A percentile compares a stretch with the other conserved stretches of the same genome.
Evolutionary conservation across 2,888 invertebrate genomes (phyloP).

Genomic region (Drosophila mimica): DNA sequence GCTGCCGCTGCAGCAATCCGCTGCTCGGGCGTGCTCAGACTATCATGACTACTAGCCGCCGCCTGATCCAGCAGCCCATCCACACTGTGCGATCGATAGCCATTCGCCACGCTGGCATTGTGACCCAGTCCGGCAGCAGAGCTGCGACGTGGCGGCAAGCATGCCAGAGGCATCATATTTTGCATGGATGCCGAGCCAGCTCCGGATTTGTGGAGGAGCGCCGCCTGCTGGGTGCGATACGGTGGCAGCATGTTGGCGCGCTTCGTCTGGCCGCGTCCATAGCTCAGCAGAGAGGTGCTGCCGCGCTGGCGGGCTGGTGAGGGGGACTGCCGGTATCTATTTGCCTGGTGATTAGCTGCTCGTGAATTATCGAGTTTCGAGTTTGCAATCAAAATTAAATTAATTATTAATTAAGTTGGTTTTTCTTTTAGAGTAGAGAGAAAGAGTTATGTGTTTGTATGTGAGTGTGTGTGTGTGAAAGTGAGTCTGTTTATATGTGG

Average conservation of each 20-base stretch:
- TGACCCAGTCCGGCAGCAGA: conserved; percentile 81
- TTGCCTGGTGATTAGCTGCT: conserved; percentile 85
- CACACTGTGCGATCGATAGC: conserved; percentile 87
- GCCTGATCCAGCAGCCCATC: conserved; percentile 87
- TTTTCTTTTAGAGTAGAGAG: conserved; percentile 25
- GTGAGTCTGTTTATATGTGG: conserved; percentile 4
- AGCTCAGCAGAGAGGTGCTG: conserved; percentile 69
- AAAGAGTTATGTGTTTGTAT: conserved; percentile 29
- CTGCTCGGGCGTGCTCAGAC: conserved; percentile 68
- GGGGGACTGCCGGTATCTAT: conserved; percentile 89
- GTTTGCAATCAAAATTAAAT: conserved; percentile 84
- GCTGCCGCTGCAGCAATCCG: conserved; percentile 81
- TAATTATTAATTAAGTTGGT: conserved; percentile 69
- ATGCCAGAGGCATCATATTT: conserved; percentile 77
- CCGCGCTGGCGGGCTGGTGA: conserved; percentile 88
- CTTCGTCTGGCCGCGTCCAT: conserved; percentile 73
- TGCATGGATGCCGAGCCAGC: conserved; percentile 79
- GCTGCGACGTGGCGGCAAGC: conserved; percentile 78
- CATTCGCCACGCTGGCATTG: conserved; percentile 66
- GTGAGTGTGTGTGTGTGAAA: conserved; percentile 1
- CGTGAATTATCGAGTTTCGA: conserved; percentile 62
- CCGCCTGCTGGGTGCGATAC: conserved; percentile 81
- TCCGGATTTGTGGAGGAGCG: conserved; percentile 61
- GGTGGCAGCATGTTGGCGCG: conserved; percentile 81
- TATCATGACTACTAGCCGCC: conserved; percentile 52